Evolutionary conservation across 2,888 invertebrate species (phyloP).

Genomic region (Chymomyza amoena): DNA sequence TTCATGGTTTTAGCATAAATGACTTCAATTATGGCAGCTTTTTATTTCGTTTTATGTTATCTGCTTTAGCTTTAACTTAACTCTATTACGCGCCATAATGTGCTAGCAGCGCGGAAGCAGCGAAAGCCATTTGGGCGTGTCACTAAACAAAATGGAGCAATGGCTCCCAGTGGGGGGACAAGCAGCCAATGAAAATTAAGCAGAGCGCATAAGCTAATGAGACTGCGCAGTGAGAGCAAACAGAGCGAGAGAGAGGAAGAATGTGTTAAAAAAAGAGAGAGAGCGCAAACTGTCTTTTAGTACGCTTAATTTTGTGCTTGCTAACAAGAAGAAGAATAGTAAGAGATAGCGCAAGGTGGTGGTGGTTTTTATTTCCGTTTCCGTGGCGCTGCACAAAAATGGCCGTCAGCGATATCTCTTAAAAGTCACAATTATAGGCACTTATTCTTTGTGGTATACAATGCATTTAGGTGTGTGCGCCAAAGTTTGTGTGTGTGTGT

Average conservation of each 20-base stretch:
- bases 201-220: background rate
- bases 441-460: slow-evolving; percentile 67
- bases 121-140: slow-evolving; percentile 42
- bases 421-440: slow-evolving; percentile 70
- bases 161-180: slow-evolving; percentile 38
- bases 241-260: slow-evolving; percentile 8
- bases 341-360: background rate
- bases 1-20: slow-evolving; percentile 70
- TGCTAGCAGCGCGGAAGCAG: slow-evolving; percentile 32
- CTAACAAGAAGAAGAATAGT: too few species aligned
- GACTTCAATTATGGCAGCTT: slow-evolving; percentile 66
- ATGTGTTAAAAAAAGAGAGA: too few species aligned
- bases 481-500: background rate
- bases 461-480: background rate
- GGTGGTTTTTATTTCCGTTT: slow-evolving; percentile 16
- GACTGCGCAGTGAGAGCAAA: slow-evolving; percentile 40
- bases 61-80: slow-evolving; percentile 38
- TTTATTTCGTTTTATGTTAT: slow-evolving; percentile 65
- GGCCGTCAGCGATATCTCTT: slow-evolving; percentile 48
- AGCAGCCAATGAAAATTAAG: slow-evolving; percentile 44
- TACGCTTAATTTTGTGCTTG: slow-evolving; percentile 16
- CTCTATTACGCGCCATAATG: slow-evolving; percentile 23
- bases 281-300: slow-evolving; percentile 7
- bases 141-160: slow-evolving; percentile 45
- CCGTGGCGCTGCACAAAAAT: slow-evolving; percentile 33